Evolutionary conservation across 2,888 invertebrate genomes (phyloP), one percentile per base, ranked within the genome.

Genomic region (Trachelus troglodyta): DNA sequence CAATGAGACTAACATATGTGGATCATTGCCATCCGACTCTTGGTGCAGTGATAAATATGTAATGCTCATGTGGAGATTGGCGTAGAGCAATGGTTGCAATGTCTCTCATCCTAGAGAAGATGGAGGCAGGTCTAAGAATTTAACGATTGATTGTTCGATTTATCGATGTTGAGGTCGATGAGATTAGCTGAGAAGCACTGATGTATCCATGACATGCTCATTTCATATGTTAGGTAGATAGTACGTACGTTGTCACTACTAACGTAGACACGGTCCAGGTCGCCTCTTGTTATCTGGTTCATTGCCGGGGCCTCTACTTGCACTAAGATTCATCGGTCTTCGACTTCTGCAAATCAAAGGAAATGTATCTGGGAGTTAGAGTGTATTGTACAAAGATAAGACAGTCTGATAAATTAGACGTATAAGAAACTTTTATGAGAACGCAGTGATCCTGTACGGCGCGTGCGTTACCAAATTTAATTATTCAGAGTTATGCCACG

Each of bases 221-320:
- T 82, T 86, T 84, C 77, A 83, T 84, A 83, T 81, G 85, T 85
- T 80, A 82, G 80, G 80, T 83, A 84, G 82, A 83, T 83, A 85
- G 56, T 56, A 56, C 56, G 56, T 83, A 85, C 85, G 86, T 87
- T 87, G 86, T 87, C 83, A 87, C 86, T 88, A 87, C 85, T 88
- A 90, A 89, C 89, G 88, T 89, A 89, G 89, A 90, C 88, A 88
- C 83, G 87, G 84, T 87, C 80, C 79, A 80, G 78, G 79, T 78
- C 80, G 73, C 80, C 79, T 79, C 79, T 78, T 76, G 81, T 84
- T 86, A 90, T 89, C 86, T 89, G 86, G 89, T 89, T 90, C 90
- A 90, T 89, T 90, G 90, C 89, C 90, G 86, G 84, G 83, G 85
- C 84, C 83, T 81, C 83, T 34, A 37, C 75, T 69, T 75, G 75